Evolutionary conservation across 2,888 invertebrate species (phyloP), one percentile per base, ranked within the genome.

Genomic region (Piscicola geometra): DNA sequence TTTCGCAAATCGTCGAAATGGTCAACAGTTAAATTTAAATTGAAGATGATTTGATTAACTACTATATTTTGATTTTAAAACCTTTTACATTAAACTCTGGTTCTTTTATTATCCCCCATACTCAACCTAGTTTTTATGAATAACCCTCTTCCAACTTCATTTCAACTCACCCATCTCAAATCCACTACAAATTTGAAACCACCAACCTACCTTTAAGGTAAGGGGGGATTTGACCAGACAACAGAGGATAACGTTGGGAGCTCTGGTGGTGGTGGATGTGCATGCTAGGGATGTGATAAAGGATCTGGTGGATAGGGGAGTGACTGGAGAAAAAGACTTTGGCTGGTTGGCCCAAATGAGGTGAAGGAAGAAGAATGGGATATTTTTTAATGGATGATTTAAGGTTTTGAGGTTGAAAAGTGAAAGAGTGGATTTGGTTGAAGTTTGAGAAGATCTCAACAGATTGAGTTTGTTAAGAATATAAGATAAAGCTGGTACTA

Each of bases 241-340:
- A 84, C 93, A 93, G 85, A 89, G 96, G 74, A 93, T 93, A 60
- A 95, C 94, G 0, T 87, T 96, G 1, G 91, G 94, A 76, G 94
- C 95, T 0, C 86, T 96, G 78, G 93, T 96, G 0, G 93, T 94
- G 9, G 86, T 95, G 78, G 95, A 96, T 83, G 95, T 96, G 0
- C 96, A 97, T 84, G 93, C 93, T 0, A 89, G 94, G 81, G 95
- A 96, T 85, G 92, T 93, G 0, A 87, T 95, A 0, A 87, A 89
- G 75, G 89, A 90, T 35, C 82, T 86, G 83, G 82, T 82, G 18
- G 80, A 82, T n/a, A 84, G 70, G 84, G 84, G 83, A 77, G 91
- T 94, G 0, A 86, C 86, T 18, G 89, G 88, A 66, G 89, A 90
- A 77, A 90, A 91, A 80, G 94, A 96, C 83, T 96, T 96, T 84